Evolutionary conservation across 2,113 vertebrate genomes (phyloP), one percentile per base, ranked within the genome.

Genomic region (Donacobius atricapilla): DNA sequence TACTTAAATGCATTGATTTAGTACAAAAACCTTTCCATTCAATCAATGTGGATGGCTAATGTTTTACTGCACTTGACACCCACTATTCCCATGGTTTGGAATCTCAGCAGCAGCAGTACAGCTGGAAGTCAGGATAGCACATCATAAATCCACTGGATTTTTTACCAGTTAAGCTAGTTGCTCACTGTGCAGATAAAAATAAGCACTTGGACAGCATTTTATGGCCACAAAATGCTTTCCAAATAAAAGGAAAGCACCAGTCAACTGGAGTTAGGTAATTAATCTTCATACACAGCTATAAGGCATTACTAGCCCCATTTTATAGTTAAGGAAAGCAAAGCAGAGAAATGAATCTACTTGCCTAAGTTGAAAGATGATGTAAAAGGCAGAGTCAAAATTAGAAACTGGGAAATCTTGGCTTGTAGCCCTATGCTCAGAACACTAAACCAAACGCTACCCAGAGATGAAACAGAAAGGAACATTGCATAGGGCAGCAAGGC

Each of bases 1-100:
- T 96, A 95, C 94, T 96, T 95, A 95, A 94, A 96, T 65, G 80
- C 91, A 96, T 95, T 97, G 94, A 94, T 97, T 97, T 95, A 95
- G 94, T 94, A 97, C 94, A 96, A 96, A 96, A 95, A 20, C 79
- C 90, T 39, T 90, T 96, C 96, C 87, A 95, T 94, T 97, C 95
- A 96, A 95, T 97, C 96, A 97, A 93, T 18, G 83, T 89, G 90
- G 94, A 96, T 95, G 89, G 89, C 87, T 97, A 96, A 96, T 94
- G 92, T 94, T 97, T 97, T 96, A 97, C 94, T 96, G 94, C 86
- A 88, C 96, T 97, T 96, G 94, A 96, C 94, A 96, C 91, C 79
- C 86, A 83, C 96, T 87, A 96, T 95, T 97, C 96, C 92, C 90
- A 83, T 63, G 90, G 60, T 93, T 86, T 14, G 2, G 91, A 85